Evolutionary conservation across 2,888 invertebrate species (phyloP).

Genomic region (Agriotes lineatus): DNA sequence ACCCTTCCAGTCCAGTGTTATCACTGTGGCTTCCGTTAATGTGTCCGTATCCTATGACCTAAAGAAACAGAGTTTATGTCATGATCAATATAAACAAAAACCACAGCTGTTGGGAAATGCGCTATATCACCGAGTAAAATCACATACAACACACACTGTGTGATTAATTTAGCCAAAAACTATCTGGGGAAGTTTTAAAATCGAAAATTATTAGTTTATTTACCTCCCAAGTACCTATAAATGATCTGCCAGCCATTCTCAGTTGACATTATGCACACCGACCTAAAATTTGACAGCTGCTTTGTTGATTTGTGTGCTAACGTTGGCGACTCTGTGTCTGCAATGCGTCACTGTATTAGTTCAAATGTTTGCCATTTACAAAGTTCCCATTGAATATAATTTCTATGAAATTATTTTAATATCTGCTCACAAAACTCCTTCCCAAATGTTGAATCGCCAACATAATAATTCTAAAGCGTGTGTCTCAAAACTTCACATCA

Average conservation of each 20-base stretch:
- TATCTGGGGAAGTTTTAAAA: not conserved
- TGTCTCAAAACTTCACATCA: too few relatives aligned
- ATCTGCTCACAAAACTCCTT: too few relatives aligned
- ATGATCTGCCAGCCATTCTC: constrained; percentile 65
- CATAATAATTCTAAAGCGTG: too few relatives aligned
- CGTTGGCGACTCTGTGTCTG: constrained; percentile 1
- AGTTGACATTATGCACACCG: constrained; percentile 30
- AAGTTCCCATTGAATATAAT: not conserved
- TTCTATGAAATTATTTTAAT: too few relatives aligned
- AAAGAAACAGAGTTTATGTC: constrained; percentile 45
- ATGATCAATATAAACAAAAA: constrained; percentile 21
- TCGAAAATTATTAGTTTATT: constrained; percentile 36
- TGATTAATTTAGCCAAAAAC: not conserved
- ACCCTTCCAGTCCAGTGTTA: constrained; percentile 69
- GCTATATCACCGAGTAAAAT: not conserved
- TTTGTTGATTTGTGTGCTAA: not conserved
- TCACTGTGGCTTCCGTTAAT: constrained; percentile 65
- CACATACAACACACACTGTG: not conserved
- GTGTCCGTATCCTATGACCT: constrained; percentile 67
- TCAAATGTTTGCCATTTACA: too few relatives aligned
- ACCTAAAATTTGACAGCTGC: constrained; percentile 13
- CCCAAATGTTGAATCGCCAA: too few relatives aligned
- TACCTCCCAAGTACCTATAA: constrained; percentile 72
- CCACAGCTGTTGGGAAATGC: not conserved
- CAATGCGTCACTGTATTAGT: constrained; percentile 2